Conservation (phyloP, 2,888 invertebrate species). For the Drosophila eohydei region DNA sequence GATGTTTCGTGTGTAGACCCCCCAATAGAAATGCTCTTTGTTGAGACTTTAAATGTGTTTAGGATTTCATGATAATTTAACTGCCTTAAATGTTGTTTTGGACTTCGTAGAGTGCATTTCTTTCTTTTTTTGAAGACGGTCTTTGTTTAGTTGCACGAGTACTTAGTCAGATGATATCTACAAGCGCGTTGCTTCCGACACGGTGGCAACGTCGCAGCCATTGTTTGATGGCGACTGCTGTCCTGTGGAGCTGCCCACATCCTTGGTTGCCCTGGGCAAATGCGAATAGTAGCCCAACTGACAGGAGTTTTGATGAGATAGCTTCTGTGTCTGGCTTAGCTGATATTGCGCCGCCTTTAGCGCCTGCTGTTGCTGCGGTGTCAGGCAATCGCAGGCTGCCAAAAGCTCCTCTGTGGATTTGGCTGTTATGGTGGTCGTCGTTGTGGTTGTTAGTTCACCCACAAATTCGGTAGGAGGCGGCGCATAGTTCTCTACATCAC, state of each 20-base stretch:
- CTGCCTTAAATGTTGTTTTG: no score
- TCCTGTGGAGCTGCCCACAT: slow-evolving; percentile 78
- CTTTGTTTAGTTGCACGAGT: neutral
- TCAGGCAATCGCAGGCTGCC: slow-evolving; percentile 80
- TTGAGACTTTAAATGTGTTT: neutral
- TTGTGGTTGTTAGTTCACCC: slow-evolving; percentile 86
- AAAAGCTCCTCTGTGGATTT: slow-evolving; percentile 93
- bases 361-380: slow-evolving; percentile 79
- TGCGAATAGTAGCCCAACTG: slow-evolving; percentile 84
- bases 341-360: slow-evolving; percentile 78
- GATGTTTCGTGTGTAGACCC: slow-evolving; percentile 7
- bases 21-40: neutral
- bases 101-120: neutral
- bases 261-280: slow-evolving; percentile 81
- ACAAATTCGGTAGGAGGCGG: slow-evolving; percentile 85
- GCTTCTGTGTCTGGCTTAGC: slow-evolving; percentile 75
- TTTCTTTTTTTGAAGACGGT: slow-evolving; percentile 22
- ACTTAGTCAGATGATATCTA: slow-evolving; percentile 77
- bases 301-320: slow-evolving; percentile 82
- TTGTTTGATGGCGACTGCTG: slow-evolving; percentile 42
- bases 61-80: neutral
- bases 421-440: slow-evolving; percentile 86
- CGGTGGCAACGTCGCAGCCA: slow-evolving; percentile 85
- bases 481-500: slow-evolving; percentile 85
- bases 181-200: slow-evolving; percentile 90